Conservation (phyloP, 2,888 invertebrate genomes). For the Eledona agricola region DNA sequence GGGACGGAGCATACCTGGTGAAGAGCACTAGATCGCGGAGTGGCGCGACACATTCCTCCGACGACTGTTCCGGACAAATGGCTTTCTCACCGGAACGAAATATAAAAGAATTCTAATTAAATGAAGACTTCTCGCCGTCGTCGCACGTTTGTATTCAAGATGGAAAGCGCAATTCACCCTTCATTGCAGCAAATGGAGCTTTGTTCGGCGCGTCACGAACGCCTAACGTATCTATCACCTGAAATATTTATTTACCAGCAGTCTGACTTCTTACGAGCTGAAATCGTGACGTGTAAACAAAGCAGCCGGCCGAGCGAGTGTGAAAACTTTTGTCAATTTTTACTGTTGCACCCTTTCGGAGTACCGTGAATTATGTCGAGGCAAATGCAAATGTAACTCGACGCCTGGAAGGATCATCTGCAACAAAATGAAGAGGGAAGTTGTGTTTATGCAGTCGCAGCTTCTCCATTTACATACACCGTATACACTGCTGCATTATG, state of each 20-base stretch:
- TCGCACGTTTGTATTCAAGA: slow-evolving; percentile 30
- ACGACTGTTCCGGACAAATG: slow-evolving; percentile 33
- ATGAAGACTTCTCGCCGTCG: slow-evolving; percentile 25
- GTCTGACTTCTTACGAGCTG: no score
- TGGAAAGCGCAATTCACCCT: slow-evolving; percentile 29
- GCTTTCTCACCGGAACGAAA: slow-evolving; percentile 30
- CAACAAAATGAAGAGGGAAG: no score
- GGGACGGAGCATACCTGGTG: slow-evolving; percentile 31
- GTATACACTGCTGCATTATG: no score
- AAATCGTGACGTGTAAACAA: no score
- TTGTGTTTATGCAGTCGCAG: no score
- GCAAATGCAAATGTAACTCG: no score
- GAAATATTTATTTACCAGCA: slow-evolving; percentile 28
- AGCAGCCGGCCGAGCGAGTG: no score
- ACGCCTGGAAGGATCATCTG: no score
- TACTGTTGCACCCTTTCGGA: no score
- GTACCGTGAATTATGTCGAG: no score
- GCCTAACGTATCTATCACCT: slow-evolving; percentile 11
- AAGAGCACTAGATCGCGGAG: slow-evolving; percentile 26
- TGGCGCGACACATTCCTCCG: slow-evolving; percentile 26
- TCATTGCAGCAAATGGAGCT: slow-evolving; percentile 24
- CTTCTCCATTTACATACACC: no score
- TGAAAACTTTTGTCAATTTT: no score
- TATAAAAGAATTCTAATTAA: slow-evolving; percentile 38
- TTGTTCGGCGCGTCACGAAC: slow-evolving; percentile 28